Conservation (phyloP, 35 echinoderm and acorn worm species). For the Holothuria glaberrima region DNA sequence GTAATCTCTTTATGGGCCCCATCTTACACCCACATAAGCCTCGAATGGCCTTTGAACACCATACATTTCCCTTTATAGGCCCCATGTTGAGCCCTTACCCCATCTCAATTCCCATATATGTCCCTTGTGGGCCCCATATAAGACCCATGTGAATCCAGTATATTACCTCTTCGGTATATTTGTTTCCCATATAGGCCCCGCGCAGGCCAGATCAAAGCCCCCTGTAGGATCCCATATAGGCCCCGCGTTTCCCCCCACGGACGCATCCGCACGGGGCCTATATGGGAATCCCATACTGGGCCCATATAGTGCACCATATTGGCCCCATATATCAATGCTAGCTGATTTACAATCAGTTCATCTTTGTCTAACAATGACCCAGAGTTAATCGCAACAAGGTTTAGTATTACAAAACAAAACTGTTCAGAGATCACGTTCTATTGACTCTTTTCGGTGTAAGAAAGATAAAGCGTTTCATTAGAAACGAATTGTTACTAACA, state of each 20-base stretch:
- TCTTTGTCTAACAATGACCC: too few species aligned
- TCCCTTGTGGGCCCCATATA: neutral
- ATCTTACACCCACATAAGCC: neutral
- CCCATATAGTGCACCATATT: constrained; percentile 22
- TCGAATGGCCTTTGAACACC: neutral
- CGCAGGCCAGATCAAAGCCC: neutral
- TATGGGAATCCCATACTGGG: neutral
- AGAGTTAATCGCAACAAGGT: too few species aligned
- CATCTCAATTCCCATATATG: neutral
- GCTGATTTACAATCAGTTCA: too few species aligned
- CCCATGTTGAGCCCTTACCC: constrained; percentile 3
- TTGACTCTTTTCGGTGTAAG: too few species aligned
- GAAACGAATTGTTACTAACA: too few species aligned
- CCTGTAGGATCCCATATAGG: constrained; percentile 7
- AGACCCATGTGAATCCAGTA: neutral
- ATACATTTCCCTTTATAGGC: constrained; percentile 3
- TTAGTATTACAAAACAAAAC: too few species aligned
- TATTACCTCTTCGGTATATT: constrained; percentile 14
- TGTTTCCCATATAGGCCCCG: constrained; percentile 22
- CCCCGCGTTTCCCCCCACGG: constrained; percentile 16
- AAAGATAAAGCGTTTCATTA: too few species aligned
- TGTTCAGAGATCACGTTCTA: too few species aligned
- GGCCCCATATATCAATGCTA: constrained; percentile 35
- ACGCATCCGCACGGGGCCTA: neutral
- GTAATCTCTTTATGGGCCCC: neutral